Evolutionary conservation across 2,888 invertebrate genomes (phyloP).

Genomic region (Erpobdella octoculata): DNA sequence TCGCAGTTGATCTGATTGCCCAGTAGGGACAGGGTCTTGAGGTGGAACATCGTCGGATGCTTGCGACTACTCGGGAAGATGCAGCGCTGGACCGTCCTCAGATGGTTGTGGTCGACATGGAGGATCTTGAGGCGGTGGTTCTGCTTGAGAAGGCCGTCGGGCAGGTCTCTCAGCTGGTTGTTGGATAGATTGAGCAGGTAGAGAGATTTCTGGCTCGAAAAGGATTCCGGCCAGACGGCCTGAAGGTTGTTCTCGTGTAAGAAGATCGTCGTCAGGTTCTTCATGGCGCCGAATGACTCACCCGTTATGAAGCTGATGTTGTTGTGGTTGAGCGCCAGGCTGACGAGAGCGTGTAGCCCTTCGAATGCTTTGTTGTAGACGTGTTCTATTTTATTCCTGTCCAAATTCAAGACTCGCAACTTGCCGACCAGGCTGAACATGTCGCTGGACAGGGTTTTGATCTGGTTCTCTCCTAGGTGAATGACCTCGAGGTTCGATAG

Average conservation of each 20-base stretch:
- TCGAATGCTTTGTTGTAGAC: constrained; percentile 33
- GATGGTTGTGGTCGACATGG: constrained; percentile 29
- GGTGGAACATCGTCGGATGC: constrained; percentile 13
- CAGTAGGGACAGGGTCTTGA: constrained; percentile 34
- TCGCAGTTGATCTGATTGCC: constrained; percentile 36
- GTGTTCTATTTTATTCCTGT: constrained; percentile 33
- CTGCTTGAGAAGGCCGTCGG: constrained; percentile 26
- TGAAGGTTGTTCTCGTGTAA: constrained; percentile 35
- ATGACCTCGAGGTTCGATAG: constrained; percentile 33
- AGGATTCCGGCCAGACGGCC: constrained; percentile 32
- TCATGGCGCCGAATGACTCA: constrained; percentile 32
- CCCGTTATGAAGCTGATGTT: constrained; percentile 32
- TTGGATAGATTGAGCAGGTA: constrained; percentile 34
- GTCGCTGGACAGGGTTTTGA: constrained; percentile 27
- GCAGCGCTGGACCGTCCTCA: constrained; percentile 33
- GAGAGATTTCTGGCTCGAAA: constrained; percentile 31
- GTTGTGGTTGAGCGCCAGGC: constrained; percentile 35
- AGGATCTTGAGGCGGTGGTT: constrained; percentile 21
- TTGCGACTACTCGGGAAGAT: constrained; percentile 25
- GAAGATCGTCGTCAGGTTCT: constrained; percentile 32
- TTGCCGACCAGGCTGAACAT: constrained; percentile 33
- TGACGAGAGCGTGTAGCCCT: constrained; percentile 30
- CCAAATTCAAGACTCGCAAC: constrained; percentile 36
- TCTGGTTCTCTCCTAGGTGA: constrained; percentile 36
- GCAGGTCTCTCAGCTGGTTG: constrained; percentile 24